A percentile compares a stretch with the other conserved stretches of the same genome.
Conservation (phyloP, 2,888 invertebrate genomes). For the Imbricaverruca yamaguchii region DNA sequence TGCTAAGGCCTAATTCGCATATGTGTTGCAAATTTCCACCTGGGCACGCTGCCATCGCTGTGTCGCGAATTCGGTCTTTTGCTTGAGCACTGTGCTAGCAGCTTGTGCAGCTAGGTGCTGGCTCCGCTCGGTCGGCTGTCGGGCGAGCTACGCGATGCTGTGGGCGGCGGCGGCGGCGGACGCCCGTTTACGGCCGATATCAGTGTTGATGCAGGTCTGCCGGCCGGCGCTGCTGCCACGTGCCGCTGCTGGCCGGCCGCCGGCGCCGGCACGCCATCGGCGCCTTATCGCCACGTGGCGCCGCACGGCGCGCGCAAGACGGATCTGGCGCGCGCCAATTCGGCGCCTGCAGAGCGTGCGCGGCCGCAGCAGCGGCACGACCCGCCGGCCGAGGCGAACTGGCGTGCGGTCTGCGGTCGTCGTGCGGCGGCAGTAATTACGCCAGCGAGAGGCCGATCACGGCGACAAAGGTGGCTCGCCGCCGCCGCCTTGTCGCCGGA, state of each 20-base stretch:
- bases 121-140: no score
- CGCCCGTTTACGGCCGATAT: background rate
- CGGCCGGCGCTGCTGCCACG: background rate
- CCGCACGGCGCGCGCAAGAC: background rate
- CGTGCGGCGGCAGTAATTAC: background rate
- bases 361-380: background rate
- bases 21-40: no score
- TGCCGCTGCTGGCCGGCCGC: background rate
- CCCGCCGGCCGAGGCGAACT: background rate
- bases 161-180: background rate
- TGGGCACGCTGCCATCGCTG: no score
- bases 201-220: constrained; percentile 9
- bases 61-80: no score
- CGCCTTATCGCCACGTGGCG: background rate
- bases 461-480: background rate
- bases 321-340: background rate
- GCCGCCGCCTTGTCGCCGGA: background rate
- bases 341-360: background rate
- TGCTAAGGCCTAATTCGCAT: no score
- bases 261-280: background rate
- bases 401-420: background rate
- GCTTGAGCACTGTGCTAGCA: no score
- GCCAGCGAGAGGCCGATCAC: background rate
- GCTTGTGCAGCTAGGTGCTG: no score
- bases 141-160: no score